These are phyloP conservation scores for Trichonephila clavipes DNA, from an alignment of 1,140 invertebrate genomes.

Conservation along the genomic window DNA sequence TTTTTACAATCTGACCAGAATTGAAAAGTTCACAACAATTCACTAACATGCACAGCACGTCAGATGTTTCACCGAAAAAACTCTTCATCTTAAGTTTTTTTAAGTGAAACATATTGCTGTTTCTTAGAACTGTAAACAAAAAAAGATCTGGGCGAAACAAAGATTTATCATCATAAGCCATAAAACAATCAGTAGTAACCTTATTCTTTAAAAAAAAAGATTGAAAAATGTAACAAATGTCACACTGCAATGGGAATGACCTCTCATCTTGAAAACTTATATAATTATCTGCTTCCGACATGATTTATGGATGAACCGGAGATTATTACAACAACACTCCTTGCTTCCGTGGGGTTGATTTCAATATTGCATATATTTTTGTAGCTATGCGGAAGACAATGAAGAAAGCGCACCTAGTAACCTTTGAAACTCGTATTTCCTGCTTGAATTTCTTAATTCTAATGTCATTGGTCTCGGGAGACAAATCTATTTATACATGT, in stretches of 20 bases:
- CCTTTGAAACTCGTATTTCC: slow-evolving; percentile 47
- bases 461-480: slow-evolving; percentile 17
- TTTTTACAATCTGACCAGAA: too few species aligned
- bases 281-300: slow-evolving; percentile 23
- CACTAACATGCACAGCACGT: too few species aligned
- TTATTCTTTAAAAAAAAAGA: background rate
- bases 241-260: background rate
- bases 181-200: background rate
- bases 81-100: too few species aligned
- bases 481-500: background rate
- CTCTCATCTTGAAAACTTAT: background rate
- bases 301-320: slow-evolving; percentile 32
- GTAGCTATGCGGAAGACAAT: slow-evolving; percentile 44
- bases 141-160: too few species aligned
- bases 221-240: background rate
- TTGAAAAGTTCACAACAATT: too few species aligned
- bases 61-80: too few species aligned
- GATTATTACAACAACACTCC: background rate
- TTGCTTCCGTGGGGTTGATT: background rate
- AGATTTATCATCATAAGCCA: background rate
- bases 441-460: slow-evolving; percentile 26
- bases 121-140: too few species aligned
- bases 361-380: background rate
- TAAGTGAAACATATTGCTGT: too few species aligned
- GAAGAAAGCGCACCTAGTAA: background rate